Base-by-base conservation (phyloP, 2,797 vertebrate genomes). In the Phataginus tetradactyla region DNA sequence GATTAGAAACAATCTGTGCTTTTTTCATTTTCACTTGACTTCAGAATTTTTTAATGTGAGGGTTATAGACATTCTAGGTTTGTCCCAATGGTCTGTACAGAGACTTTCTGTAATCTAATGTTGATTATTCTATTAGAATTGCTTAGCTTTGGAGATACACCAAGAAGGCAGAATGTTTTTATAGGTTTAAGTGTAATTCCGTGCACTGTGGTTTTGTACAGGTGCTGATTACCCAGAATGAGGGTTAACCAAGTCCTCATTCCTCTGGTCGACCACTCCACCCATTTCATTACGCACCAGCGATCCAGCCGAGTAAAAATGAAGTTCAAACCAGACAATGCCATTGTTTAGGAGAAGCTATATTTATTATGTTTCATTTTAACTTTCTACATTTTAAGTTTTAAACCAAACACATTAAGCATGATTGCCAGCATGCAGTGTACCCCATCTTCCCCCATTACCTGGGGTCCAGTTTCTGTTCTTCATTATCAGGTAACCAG, bases 181-280 rank as follows among this genome's bases (percentile, higher is more conserved):
- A 21, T 55, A 5, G 42, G 18, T 75, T 77, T 83, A 14, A 34
- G 20, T 29, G 12, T 85, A 57, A 84, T 68, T 86, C 74, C 68
- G 20, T 3, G 57, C 69, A 55, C 51, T 79, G 17, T 66, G 59
- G 80, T 34, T 89, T 86, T 83, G 42, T 89, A 91, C 59, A 86
- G 94, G 53, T 74, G 63, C 72, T 1, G 0, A 53, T 90, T 85
- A 77, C 49, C 78, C 78, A 86, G 85, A 92, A 53, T 39, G 75
- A 89, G 83, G 49, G 85, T 34, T 89, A 39, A 71, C 94, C 90
- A 45, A 69, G 59, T 89, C 95, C 77, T 92, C 85, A 23, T 94
- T 91, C 79, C 69, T 91, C 93, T 96, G 85, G 61, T 90, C 85
- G 84, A 71, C 96, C 29, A 29, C 64, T 95, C 51, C 1, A 34